Evolutionary conservation across 2,888 invertebrate species (phyloP), one percentile per base, ranked within the genome.

Genomic region (Hemistola chrysoprasaria): DNA sequence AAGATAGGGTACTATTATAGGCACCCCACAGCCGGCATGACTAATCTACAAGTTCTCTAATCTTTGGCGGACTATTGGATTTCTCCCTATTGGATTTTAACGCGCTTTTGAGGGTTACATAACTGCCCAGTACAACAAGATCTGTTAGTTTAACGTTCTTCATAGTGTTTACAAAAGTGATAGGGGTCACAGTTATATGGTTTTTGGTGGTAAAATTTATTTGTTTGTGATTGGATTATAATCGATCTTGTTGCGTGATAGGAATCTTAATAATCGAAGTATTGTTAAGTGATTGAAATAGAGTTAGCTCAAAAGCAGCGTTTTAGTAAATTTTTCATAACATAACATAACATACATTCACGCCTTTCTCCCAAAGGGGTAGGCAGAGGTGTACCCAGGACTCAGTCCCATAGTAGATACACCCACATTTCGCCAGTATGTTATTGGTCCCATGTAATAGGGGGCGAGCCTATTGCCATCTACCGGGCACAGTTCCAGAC

Each of bases 101-200:
- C 78, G 75, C 76, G 67, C 73, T 70, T 82, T 83, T 78, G 82
- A 82, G 83, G 82, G 82, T 76, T 77, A 73, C 72, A 53, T 75
- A 80, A 79, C 69, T 66, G 75, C 49, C 83, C 71, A 77, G 1
- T 56, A 6, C 69, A 69, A 50, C 40, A 22, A 42, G 80, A 68
- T 37, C 75, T 22, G 41, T 8, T 48, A 22, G 16, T 32, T 1
- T 29, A 8, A 2, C 9, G 40, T 22, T 21, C 20, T 38, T 46
- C 44, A 62, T 62, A 59, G 38, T 59, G 24, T 34, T 37, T 60
- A 65, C 71, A 69, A 66, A 61, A 62, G 54, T 40, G 33, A 20
- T 2, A 57, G 28, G 44, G 73, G 5, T 67, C 75, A 35, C 1
- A 3, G 16, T 59, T 56, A 24, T 37, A 8, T 72, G 68, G 77